Percentiles rank a stretch among this genome's conserved stretches.
These are phyloP conservation scores for Yponomeuta evonymella DNA, from an alignment of 2,888 invertebrate species.

Conservation along the genomic window DNA sequence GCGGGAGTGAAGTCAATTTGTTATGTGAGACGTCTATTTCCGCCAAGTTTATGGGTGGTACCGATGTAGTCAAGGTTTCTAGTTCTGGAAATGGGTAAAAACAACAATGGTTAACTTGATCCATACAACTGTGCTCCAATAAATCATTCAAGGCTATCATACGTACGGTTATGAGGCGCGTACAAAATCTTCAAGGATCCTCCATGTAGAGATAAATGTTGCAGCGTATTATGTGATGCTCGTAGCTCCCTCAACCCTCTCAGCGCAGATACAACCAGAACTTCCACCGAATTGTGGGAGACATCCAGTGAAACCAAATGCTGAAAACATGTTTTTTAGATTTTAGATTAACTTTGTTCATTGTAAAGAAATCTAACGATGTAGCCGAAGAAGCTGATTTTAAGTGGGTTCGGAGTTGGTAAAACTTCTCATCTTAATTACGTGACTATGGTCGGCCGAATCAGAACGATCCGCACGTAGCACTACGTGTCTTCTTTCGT, in stretches of 20 bases:
- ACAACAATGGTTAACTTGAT: not conserved
- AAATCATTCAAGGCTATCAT: not conserved
- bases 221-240: constrained; percentile 85
- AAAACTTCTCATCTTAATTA: not conserved
- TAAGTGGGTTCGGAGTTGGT: too few species aligned
- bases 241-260: constrained; percentile 85
- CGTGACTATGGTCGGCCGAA: not conserved
- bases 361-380: not conserved
- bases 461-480: not conserved
- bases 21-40: constrained; percentile 89
- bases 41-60: constrained; percentile 82
- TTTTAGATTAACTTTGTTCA: not conserved
- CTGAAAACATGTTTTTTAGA: constrained; percentile 60
- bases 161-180: constrained; percentile 88
- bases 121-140: not conserved
- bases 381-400: too few species aligned
- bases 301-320: constrained; percentile 88
- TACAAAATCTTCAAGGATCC: constrained; percentile 83
- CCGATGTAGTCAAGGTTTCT: constrained; percentile 81
- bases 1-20: constrained; percentile 82
- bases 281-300: constrained; percentile 89
- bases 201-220: constrained; percentile 87
- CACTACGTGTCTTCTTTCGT: not conserved
- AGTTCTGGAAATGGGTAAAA: constrained; percentile 75
- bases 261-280: constrained; percentile 86